Base-by-base conservation (phyloP, 2,113 vertebrate genomes). In the Forbesichthys agassizii region DNA sequence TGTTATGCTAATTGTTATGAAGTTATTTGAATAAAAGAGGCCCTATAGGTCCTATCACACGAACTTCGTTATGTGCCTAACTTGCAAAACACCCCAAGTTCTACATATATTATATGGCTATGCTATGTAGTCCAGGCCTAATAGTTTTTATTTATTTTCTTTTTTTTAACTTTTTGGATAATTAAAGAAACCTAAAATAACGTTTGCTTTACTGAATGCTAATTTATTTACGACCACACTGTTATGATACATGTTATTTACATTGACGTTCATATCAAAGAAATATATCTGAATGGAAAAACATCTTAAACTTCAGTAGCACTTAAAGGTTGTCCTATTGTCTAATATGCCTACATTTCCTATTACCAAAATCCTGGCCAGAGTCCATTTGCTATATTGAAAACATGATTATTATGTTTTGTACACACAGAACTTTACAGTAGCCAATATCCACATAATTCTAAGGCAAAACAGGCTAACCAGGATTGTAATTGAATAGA, bases 221-320 rank as follows among this genome's bases (percentile, higher is more conserved):
- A 59, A 46, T 87, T 85, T 79, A 86, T 85, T 86, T 68, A 75
- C 71, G 67, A 72, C 82, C 81, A 82, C 81, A 86, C 78, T 80
- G 79, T 84, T 74, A 86, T 78, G 64, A 88, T 88, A 88, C 83
- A 88, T 83, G 81, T 79, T 84, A 83, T 87, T 68, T 83, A 88
- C 87, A 90, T 69, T 68, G 82, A 63, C 64, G 52, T 74, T 77
- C 74, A 55, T 82, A 85, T 75, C 71, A 79, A 84, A 86, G 64
- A 81, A 14, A 7, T 55, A 48, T 52, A 66, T 66, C 27, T 67
- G 69, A 60, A 66, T 80, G 52, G 46, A 7, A 75, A 65, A 62
- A 73, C n/a, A 68, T 78, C 61, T 73, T 54, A 63, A 75, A 81
- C 80, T 71, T 75, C 61, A 61, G 63, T 74, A 66, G 71, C 81